phyloP scores from a whole-genome alignment of 2,113 vertebrate species.

The Buteo buteo region DNA sequence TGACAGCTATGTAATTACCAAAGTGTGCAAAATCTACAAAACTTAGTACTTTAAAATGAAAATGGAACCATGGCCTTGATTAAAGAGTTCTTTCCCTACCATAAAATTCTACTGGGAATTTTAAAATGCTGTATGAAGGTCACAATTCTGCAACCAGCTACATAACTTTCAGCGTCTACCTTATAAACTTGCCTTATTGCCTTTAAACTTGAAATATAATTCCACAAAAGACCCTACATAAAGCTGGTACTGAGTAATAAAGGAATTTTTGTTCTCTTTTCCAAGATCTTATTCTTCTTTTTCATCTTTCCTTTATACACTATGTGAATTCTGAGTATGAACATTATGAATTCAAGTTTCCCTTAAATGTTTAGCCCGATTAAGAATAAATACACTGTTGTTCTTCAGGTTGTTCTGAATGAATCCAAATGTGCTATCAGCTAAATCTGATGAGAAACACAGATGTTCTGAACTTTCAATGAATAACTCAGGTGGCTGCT shows the following conservation, averaged over 20 bases:
- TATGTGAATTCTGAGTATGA: neutral
- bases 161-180: neutral
- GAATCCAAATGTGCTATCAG: neutral
- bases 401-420: neutral
- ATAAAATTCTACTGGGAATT: neutral
- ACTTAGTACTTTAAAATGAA: neutral
- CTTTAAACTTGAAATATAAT: neutral
- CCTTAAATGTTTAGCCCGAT: neutral
- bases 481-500: neutral
- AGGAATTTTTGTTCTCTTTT: neutral
- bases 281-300: neutral
- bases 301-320: neutral
- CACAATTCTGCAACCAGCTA: neutral
- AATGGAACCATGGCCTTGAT: neutral
- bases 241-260: neutral
- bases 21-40: neutral
- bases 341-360: neutral
- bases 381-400: neutral
- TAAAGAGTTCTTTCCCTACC: neutral
- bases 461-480: neutral
- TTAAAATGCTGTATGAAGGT: neutral
- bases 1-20: neutral
- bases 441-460: slow-evolving; percentile 12
- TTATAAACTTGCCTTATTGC: neutral
- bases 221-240: neutral